These are phyloP conservation scores for Drosophila lacicola DNA, from an alignment of 2,888 invertebrate species.

Conservation along the genomic window DNA sequence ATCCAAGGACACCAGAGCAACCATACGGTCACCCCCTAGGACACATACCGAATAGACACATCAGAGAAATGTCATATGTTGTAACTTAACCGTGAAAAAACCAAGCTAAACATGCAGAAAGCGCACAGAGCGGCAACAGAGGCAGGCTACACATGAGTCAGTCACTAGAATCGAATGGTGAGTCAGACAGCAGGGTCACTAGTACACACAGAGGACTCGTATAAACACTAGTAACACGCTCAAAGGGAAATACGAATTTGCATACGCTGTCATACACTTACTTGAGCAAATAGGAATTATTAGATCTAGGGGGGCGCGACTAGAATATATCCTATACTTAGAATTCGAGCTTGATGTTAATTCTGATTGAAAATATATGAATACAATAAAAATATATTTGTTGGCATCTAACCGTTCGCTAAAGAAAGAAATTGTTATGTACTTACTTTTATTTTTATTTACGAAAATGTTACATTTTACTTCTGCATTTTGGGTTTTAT, in stretches of 20 bases:
- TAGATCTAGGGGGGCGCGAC: background rate
- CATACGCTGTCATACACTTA: slow-evolving; percentile 13
- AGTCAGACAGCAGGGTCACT: slow-evolving; percentile 25
- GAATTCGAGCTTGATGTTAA: background rate
- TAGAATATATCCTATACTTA: slow-evolving; percentile 5
- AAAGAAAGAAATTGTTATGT: background rate
- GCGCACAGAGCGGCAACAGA: background rate
- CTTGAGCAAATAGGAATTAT: background rate
- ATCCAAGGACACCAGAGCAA: slow-evolving; percentile 38
- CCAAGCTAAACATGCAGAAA: slow-evolving; percentile 37
- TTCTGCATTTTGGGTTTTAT: slow-evolving; percentile 27
- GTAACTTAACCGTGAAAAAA: slow-evolving; percentile 57
- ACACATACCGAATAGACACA: slow-evolving; percentile 11
- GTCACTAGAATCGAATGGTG: slow-evolving; percentile 19
- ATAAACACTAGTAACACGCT: slow-evolving; percentile 29
- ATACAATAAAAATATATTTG: too few relatives aligned
- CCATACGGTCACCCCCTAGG: background rate
- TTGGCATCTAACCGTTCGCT: too few relatives aligned
- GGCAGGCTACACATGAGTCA: slow-evolving; percentile 32
- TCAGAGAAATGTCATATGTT: slow-evolving; percentile 47
- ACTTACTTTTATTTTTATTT: slow-evolving; percentile 4
- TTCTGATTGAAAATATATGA: too few relatives aligned
- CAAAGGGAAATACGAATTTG: slow-evolving; percentile 39
- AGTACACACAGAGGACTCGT: slow-evolving; percentile 47
- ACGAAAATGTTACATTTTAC: slow-evolving; percentile 37